Evolutionary conservation across 2,888 invertebrate species (phyloP).

Genomic region (Athalia circularis): DNA sequence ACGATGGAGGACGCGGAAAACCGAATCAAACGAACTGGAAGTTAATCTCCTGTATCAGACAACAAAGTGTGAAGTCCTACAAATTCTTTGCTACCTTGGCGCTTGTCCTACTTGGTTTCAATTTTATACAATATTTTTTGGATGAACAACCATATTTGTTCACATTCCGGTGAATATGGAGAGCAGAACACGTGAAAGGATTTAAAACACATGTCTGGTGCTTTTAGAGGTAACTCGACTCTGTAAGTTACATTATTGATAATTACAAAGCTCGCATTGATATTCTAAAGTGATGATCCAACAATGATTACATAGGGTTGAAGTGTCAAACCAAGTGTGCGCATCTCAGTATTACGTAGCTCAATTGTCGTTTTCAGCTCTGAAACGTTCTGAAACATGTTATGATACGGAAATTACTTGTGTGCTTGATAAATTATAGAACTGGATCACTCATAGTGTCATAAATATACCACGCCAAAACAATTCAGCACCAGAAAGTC

Average conservation of each 20-base stretch:
- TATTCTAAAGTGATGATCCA: background rate
- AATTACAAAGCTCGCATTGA: conserved; percentile 1
- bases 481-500: no score
- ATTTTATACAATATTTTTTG: background rate
- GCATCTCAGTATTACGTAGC: background rate
- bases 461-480: no score
- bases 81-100: background rate
- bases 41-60: background rate
- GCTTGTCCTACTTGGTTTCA: background rate
- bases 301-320: conserved; percentile 3
- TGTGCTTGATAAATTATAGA: background rate
- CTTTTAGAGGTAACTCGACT: background rate
- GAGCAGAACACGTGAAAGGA: background rate
- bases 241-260: background rate
- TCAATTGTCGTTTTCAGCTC: background rate
- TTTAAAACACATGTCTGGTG: background rate
- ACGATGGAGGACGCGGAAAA: no score
- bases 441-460: background rate
- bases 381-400: background rate
- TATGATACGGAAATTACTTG: background rate
- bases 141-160: background rate
- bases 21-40: background rate
- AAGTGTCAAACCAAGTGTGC: background rate
- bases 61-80: background rate
- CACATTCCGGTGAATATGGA: background rate